Evolutionary conservation across 2,797 vertebrate species (phyloP), one percentile per base, ranked within the genome.

Genomic region (Emydoidea blandingii): DNA sequence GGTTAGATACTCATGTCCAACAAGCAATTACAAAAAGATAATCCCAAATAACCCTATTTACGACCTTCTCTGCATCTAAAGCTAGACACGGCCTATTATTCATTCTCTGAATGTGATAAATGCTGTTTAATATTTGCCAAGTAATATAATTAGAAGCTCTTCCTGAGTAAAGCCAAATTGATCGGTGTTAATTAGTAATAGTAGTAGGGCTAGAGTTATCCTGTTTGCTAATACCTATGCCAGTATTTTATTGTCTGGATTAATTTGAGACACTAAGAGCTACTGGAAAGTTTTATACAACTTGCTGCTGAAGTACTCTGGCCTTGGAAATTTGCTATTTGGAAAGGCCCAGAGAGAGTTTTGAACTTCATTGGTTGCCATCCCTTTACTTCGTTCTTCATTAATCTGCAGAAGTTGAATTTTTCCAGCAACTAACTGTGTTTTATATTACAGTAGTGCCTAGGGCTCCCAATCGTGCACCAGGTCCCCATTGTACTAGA

Each of bases 121-220:
- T 25, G 19, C 2, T 44, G 0, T 0, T n/a, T 0, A 10, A 2
- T 25, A 4, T 29, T 83, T 5, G 83, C 41, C n/a, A 81, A 10
- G 65, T 37, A 72, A 79, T 34, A 3, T 65, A 37, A 74, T 41
- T 0, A 80, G 4, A 92, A 83, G 34, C 4, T 2, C 0, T 3
- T 86, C 76, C 25, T 59, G 9, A 92, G 21, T 2, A 74, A 79
- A 18, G 83, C 47, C 12, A 23, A 4, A 34, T 86, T n/a, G 3
- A 16, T 85, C 57, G 79, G 87, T 41, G n/a, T 72, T 72, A 57
- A 27, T 7, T 0, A 29, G 62, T 27, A 41, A 37, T 37, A 57
- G 5, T 21, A 16, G 27, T 31, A 79, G 4, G 16, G 5, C 1
- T 54, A 90, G 4, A 44, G 1, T 47, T 68, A 68, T 1, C 7